Conservation (phyloP, 1,140 invertebrate species). For the Oreohelix idahoensis region DNA sequence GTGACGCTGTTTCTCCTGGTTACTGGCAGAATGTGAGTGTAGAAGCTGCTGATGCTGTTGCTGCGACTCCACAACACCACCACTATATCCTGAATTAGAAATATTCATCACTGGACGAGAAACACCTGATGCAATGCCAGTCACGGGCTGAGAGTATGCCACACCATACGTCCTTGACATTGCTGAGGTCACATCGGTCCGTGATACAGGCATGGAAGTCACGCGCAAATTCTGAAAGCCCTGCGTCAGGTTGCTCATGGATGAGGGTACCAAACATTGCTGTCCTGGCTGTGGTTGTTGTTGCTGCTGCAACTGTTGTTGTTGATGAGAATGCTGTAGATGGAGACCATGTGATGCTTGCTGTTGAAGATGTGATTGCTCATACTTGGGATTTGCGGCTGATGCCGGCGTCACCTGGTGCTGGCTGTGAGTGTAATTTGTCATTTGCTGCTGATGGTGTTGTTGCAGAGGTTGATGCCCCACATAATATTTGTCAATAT, state of each 20-base stretch:
- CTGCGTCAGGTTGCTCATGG: conserved; percentile 35
- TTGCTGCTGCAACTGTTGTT: conserved; percentile 1
- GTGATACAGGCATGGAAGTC: conserved; percentile 40
- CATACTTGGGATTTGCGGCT: not conserved
- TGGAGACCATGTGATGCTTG: conserved; percentile 3
- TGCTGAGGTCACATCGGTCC: conserved; percentile 42
- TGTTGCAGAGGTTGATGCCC: conserved; percentile 40
- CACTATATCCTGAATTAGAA: not conserved
- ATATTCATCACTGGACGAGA: conserved; percentile 23
- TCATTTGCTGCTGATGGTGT: conserved; percentile 29
- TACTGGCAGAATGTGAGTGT: no score
- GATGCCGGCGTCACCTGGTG: not conserved
- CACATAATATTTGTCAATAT: conserved; percentile 39
- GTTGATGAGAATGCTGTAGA: conserved; percentile 27
- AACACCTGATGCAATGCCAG: conserved; percentile 16
- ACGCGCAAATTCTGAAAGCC: conserved; percentile 43
- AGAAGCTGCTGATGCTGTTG: not conserved
- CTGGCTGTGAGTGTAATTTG: conserved; percentile 3
- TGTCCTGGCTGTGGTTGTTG: not conserved
- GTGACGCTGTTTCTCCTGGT: conserved; percentile 3
- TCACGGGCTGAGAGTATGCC: conserved; percentile 42
- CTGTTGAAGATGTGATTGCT: conserved; percentile 24
- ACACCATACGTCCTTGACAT: conserved; percentile 37
- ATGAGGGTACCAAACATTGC: not conserved
- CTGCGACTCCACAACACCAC: not conserved